Evolutionary conservation across 2,888 invertebrate species (phyloP).

Genomic region (Adelognathus sp.): DNA sequence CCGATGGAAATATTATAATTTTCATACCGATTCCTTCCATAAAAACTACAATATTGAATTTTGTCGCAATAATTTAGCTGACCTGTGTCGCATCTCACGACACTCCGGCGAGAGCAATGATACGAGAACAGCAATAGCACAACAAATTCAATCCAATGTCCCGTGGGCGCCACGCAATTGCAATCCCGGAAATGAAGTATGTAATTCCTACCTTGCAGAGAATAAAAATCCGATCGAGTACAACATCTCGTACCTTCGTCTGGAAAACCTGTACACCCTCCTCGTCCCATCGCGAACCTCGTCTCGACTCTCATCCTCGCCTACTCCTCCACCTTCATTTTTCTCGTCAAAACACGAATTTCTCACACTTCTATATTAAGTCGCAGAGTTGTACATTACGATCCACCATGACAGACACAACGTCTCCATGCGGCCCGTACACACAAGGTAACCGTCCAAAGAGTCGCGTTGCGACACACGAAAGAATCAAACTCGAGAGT

Average conservation of each 20-base stretch:
- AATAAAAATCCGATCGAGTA: conserved; percentile 2
- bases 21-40: too few species aligned
- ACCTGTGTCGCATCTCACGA: too few species aligned
- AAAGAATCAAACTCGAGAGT: conserved; percentile 40
- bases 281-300: conserved; percentile 5
- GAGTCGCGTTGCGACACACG: neutral
- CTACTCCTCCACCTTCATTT: conserved; percentile 3
- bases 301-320: conserved; percentile 25
- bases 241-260: conserved; percentile 24
- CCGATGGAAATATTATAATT: too few species aligned
- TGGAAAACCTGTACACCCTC: neutral
- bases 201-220: conserved; percentile 3
- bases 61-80: too few species aligned
- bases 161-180: conserved; percentile 20
- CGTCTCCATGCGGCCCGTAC: neutral
- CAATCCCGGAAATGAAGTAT: conserved; percentile 44
- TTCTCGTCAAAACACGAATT: neutral
- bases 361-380: neutral
- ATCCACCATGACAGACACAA: neutral
- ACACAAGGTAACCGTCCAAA: neutral
- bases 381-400: conserved; percentile 19
- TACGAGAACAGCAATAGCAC: neutral
- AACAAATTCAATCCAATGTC: neutral
- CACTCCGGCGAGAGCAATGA: too few species aligned
- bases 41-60: too few species aligned